A percentile compares a stretch with the other conserved stretches of the same genome.
Evolutionary conservation across 2,113 vertebrate species (phyloP).

Genomic region (Apus apus): DNA sequence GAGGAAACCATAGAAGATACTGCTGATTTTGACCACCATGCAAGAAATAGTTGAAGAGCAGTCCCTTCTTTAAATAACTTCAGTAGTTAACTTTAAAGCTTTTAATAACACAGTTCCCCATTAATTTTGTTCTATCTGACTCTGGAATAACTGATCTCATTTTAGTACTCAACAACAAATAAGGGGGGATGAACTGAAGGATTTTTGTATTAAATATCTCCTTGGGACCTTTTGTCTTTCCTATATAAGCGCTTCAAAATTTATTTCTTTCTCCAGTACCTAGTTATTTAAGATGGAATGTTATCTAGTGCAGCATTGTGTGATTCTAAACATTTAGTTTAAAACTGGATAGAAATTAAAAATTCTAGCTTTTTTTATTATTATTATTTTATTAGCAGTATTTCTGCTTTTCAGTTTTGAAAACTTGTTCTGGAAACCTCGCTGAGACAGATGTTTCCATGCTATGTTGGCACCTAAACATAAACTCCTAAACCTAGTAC

Average conservation of each 20-base stretch:
- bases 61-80: neutral
- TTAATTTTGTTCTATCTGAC: neutral
- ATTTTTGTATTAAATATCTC: neutral
- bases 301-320: neutral
- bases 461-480: neutral
- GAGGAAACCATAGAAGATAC: neutral
- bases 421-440: neutral
- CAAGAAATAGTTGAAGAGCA: neutral
- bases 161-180: neutral
- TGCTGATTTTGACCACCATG: neutral
- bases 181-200: neutral
- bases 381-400: neutral
- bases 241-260: neutral
- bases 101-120: neutral
- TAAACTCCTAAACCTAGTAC: fast-evolving
- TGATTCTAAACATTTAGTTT: neutral
- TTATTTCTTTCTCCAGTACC: neutral
- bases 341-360: neutral
- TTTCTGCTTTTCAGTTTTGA: neutral
- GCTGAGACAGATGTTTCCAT: neutral
- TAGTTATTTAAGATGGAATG: neutral
- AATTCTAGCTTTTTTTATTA: neutral
- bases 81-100: neutral
- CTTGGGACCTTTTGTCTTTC: neutral
- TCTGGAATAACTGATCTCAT: neutral